A percentile compares a stretch with the other conserved stretches of the same genome.
Conservation (phyloP, 2,888 invertebrate genomes). For the Eupithecia inturbata region DNA sequence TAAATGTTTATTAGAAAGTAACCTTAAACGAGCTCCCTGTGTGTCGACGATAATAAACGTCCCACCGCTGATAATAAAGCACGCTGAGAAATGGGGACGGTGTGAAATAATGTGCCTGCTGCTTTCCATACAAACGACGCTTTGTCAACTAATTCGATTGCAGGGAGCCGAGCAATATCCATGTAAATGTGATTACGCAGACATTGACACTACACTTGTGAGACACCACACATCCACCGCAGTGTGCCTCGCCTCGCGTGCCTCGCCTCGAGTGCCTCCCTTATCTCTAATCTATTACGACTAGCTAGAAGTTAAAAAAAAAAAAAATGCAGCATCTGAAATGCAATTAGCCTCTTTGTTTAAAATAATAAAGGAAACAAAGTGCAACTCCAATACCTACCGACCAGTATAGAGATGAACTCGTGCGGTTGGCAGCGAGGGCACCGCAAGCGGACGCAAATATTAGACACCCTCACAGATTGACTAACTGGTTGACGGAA, state of each 20-base stretch:
- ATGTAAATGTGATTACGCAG: slow-evolving; percentile 55
- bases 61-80: slow-evolving; percentile 24
- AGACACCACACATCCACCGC: slow-evolving; percentile 27
- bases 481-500: no score
- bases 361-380: neutral
- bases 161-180: slow-evolving; percentile 48
- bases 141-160: slow-evolving; percentile 43
- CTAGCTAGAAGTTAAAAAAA: neutral
- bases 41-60: slow-evolving; percentile 20
- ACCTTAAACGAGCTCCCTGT: slow-evolving; percentile 17
- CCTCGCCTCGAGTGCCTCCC: no score
- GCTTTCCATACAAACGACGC: slow-evolving; percentile 56
- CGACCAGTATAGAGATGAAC: neutral
- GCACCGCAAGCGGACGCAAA: slow-evolving; percentile 1
- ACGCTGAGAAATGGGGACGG: slow-evolving; percentile 21
- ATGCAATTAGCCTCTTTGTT: neutral
- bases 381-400: neutral
- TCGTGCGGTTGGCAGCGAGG: neutral
- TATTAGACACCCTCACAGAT: no score
- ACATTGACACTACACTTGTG: slow-evolving; percentile 39
- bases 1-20: slow-evolving; percentile 41
- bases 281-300: slow-evolving; percentile 12
- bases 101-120: slow-evolving; percentile 34
- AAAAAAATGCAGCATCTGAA: neutral
- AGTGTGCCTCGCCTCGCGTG: slow-evolving; percentile 30